These are phyloP conservation scores for Xestia ashworthii DNA, from an alignment of 2,888 invertebrate species.

Conservation along the genomic window DNA sequence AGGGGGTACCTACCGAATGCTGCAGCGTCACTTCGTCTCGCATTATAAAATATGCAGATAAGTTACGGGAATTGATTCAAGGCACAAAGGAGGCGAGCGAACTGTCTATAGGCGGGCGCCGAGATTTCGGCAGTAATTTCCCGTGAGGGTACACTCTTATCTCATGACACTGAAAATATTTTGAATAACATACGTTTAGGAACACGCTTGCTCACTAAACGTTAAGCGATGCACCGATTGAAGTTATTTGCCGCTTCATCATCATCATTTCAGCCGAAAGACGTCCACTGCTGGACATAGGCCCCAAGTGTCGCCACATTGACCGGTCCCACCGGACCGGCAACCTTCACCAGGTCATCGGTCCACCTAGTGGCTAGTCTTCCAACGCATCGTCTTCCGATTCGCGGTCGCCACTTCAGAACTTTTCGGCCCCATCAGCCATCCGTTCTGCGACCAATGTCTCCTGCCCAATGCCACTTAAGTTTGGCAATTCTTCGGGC, in stretches of 20 bases:
- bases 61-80: slow-evolving; percentile 90
- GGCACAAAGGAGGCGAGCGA: slow-evolving; percentile 86
- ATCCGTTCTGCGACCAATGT: too few species aligned
- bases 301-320: too few species aligned
- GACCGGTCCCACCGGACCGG: too few species aligned
- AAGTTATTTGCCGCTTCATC: slow-evolving; percentile 18
- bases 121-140: slow-evolving; percentile 90
- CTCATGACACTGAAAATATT: slow-evolving; percentile 86
- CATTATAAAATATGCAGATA: slow-evolving; percentile 90
- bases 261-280: too few species aligned
- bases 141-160: slow-evolving; percentile 86
- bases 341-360: too few species aligned
- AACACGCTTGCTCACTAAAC: slow-evolving; percentile 32
- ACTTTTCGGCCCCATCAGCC: too few species aligned
- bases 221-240: slow-evolving; percentile 5
- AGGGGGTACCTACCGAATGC: slow-evolving; percentile 77
- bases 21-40: slow-evolving; percentile 85
- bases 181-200: slow-evolving; percentile 74
- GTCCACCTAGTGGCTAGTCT: too few species aligned
- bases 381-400: too few species aligned
- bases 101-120: slow-evolving; percentile 85
- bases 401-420: too few species aligned
- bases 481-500: too few species aligned
- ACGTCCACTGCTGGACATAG: too few species aligned
- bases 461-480: too few species aligned